Conservation (phyloP, 2,888 invertebrate genomes). For the Drosophila austrosaltans region DNA sequence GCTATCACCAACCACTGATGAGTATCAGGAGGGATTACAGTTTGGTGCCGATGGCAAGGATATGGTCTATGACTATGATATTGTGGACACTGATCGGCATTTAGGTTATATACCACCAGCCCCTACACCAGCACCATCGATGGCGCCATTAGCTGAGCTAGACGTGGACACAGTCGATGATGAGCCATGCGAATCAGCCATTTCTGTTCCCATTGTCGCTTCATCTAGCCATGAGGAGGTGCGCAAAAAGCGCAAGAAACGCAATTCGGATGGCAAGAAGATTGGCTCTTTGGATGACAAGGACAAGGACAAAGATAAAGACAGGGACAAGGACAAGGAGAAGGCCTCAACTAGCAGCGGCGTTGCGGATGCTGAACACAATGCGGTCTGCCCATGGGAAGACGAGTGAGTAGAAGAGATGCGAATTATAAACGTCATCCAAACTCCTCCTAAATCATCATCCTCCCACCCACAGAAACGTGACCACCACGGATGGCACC, state of each 20-base stretch:
- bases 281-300: constrained; percentile 72
- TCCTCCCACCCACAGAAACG: constrained; percentile 87
- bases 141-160: constrained; percentile 88
- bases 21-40: constrained; percentile 82
- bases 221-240: constrained; percentile 63
- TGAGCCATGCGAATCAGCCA: constrained; percentile 86
- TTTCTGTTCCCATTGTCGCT: constrained; percentile 26
- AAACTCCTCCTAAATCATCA: constrained; percentile 17
- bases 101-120: constrained; percentile 81
- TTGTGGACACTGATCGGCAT: constrained; percentile 72
- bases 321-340: constrained; percentile 15
- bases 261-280: constrained; percentile 76
- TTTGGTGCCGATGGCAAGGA: constrained; percentile 72
- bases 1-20: constrained; percentile 82
- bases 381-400: constrained; percentile 97
- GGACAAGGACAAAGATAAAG: constrained; percentile 56
- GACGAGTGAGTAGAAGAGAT: constrained; percentile 91
- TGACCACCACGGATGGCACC: constrained; percentile 92
- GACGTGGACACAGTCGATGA: constrained; percentile 89
- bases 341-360: constrained; percentile 12
- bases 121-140: constrained; percentile 83
- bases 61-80: constrained; percentile 77
- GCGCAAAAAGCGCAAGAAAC: constrained; percentile 80
- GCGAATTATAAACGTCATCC: background rate
- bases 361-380: constrained; percentile 85